A percentile compares a stretch with the other conserved stretches of the same genome.
phyloP scores from a whole-genome alignment of 2,888 invertebrate genomes.

The Celastrina argiolus region DNA sequence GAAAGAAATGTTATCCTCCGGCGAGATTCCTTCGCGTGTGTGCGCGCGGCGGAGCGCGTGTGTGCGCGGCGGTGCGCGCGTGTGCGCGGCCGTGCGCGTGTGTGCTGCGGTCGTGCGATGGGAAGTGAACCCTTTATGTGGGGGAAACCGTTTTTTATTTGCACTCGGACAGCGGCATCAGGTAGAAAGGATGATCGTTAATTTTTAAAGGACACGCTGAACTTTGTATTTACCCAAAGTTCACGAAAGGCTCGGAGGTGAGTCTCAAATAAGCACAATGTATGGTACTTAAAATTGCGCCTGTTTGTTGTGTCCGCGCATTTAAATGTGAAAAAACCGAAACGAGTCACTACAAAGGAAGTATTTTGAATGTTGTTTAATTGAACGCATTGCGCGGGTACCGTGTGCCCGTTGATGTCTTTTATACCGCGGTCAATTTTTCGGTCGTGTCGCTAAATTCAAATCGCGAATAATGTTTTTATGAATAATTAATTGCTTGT shows the following conservation, averaged over 20 bases:
- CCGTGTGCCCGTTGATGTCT: slow-evolving; percentile 68
- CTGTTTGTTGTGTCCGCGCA: slow-evolving; percentile 1
- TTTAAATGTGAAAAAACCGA: background rate
- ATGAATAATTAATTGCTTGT: background rate
- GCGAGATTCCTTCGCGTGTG: slow-evolving; percentile 66
- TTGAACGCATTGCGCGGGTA: slow-evolving; percentile 6
- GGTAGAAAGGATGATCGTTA: slow-evolving; percentile 78
- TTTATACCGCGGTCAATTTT: slow-evolving; percentile 39
- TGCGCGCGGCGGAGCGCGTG: slow-evolving; percentile 50
- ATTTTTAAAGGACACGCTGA: slow-evolving; percentile 74
- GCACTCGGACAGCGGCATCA: slow-evolving; percentile 77
- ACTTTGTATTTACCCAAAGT: slow-evolving; percentile 51
- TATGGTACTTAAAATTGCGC: slow-evolving; percentile 10
- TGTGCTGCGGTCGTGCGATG: slow-evolving; percentile 70
- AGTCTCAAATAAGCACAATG: slow-evolving; percentile 18
- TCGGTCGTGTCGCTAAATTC: background rate
- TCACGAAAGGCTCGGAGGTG: slow-evolving; percentile 38
- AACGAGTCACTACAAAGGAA: background rate
- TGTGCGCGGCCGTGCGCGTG: slow-evolving; percentile 45
- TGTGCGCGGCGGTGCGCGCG: slow-evolving; percentile 45
- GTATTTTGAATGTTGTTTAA: background rate
- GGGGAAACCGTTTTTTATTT: slow-evolving; percentile 77
- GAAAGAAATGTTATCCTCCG: slow-evolving; percentile 70
- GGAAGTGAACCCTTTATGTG: slow-evolving; percentile 79
- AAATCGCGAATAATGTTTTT: background rate